phyloP scores from a whole-genome alignment of 2,797 vertebrate species.

The Helicolenus hilgendorfi region DNA sequence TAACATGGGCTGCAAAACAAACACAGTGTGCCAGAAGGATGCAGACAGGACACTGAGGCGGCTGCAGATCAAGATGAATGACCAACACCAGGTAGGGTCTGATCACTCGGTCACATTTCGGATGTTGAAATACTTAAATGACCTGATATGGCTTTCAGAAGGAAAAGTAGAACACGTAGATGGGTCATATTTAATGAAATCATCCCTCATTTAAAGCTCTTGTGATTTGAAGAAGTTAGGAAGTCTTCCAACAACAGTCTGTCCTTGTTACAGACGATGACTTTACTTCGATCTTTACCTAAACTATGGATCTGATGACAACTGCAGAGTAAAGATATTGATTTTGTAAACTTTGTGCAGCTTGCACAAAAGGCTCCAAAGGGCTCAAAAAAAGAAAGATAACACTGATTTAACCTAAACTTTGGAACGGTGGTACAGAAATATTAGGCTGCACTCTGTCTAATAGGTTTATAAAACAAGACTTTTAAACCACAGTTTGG shows the following conservation, averaged over 20 bases:
- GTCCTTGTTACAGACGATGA: background rate
- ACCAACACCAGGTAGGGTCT: background rate
- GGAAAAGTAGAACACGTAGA: constrained; percentile 7
- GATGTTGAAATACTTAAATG: constrained; percentile 30
- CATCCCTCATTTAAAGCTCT: background rate
- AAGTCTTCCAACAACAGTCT: constrained; percentile 2
- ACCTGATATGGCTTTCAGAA: background rate
- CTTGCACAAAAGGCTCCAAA: constrained; percentile 30
- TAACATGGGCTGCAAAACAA: background rate
- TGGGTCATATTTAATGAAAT: constrained; percentile 7
- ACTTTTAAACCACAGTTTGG: no score
- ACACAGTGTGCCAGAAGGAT: background rate
- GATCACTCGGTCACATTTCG: constrained; percentile 19
- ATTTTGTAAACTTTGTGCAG: constrained; percentile 25
- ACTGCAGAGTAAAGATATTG: constrained; percentile 22
- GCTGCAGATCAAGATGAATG: background rate
- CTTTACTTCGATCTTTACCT: background rate
- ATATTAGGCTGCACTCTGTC: background rate
- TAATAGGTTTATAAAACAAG: background rate
- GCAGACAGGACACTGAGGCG: background rate
- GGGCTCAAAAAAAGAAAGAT: constrained; percentile 38
- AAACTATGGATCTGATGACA: constrained; percentile 20
- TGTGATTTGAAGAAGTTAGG: background rate
- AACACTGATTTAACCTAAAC: constrained; percentile 23
- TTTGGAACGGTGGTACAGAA: constrained; percentile 1